Evolutionary conservation across 1,140 invertebrate species (phyloP).

Genomic region (Colletes latitarsis): DNA sequence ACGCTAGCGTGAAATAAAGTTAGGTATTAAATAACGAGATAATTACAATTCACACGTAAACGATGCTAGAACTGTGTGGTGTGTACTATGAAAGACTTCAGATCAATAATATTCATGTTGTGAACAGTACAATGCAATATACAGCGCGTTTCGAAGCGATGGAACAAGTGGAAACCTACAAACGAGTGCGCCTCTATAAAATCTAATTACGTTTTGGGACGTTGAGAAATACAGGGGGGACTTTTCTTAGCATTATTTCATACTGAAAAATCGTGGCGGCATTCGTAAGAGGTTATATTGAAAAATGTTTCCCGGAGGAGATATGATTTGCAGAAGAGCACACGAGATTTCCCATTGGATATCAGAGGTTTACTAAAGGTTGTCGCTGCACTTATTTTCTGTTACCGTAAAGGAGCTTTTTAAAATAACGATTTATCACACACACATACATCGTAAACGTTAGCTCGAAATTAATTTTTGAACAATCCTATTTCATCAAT

Average conservation of each 20-base stretch:
- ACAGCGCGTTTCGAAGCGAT: too few species aligned
- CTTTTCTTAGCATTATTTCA: not conserved
- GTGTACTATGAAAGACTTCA: too few species aligned
- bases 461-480: too few species aligned
- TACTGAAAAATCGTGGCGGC: not conserved
- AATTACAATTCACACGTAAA: too few species aligned
- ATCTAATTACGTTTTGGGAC: not conserved
- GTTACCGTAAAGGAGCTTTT: not conserved
- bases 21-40: too few species aligned
- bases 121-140: too few species aligned
- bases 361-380: slow-evolving; percentile 24
- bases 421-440: not conserved
- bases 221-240: not conserved
- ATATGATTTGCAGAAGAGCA: slow-evolving; percentile 2
- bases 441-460: not conserved
- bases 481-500: too few species aligned
- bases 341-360: slow-evolving; percentile 46
- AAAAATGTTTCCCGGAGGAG: slow-evolving; percentile 40
- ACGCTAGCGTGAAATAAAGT: too few species aligned
- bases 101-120: too few species aligned
- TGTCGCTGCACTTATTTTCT: slow-evolving; percentile 5
- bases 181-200: not conserved
- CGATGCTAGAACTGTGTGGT: too few species aligned
- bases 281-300: slow-evolving; percentile 13
- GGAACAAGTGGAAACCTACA: too few species aligned